Percentiles rank a stretch among this genome's conserved stretches.
These are phyloP conservation scores for Noctua fimbriata DNA, from an alignment of 2,888 invertebrate species.

Conservation along the genomic window DNA sequence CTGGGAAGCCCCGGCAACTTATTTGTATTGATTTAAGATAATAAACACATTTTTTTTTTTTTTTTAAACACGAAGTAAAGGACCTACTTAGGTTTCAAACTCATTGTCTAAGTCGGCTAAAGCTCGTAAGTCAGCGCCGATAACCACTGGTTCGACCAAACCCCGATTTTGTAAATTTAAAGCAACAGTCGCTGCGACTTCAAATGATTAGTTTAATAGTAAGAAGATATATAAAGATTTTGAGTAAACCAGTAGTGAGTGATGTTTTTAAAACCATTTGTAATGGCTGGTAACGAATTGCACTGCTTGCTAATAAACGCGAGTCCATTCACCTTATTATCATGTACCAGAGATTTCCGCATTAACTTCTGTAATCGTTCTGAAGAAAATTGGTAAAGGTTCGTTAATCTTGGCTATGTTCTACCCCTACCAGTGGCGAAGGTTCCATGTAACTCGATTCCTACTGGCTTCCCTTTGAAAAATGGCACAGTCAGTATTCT, in stretches of 20 bases:
- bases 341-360: neutral
- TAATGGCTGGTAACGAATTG: neutral
- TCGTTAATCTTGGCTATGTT: neutral
- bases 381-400: neutral
- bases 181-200: neutral
- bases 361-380: neutral
- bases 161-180: neutral
- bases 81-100: neutral
- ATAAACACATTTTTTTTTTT: no score
- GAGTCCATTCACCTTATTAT: conserved; percentile 1
- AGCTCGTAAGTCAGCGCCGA: no score
- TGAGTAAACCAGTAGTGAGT: neutral
- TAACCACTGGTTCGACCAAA: neutral
- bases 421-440: neutral
- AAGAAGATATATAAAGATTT: neutral
- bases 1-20: no score
- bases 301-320: neutral
- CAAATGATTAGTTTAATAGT: neutral
- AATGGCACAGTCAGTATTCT: no score
- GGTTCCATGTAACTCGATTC: no score
- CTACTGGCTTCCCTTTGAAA: no score
- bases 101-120: neutral
- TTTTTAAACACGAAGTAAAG: neutral
- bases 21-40: no score
- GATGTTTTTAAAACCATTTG: neutral